Evolutionary conservation across 2,113 vertebrate species (phyloP).

Genomic region (Eublepharis macularius): DNA sequence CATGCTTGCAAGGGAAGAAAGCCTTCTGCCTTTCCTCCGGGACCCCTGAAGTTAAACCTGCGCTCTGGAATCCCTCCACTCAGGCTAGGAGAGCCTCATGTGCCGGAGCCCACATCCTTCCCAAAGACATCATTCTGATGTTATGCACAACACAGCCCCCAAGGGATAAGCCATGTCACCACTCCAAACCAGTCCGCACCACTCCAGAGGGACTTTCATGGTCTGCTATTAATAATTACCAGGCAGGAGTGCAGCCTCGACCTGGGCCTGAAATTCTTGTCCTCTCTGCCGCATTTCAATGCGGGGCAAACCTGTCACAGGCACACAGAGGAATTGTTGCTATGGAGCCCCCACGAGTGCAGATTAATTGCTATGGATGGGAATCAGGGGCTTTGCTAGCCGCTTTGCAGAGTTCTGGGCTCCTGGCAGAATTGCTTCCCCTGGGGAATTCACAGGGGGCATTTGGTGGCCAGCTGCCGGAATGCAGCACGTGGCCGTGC

Average conservation of each 20-base stretch:
- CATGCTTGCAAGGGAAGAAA: neutral
- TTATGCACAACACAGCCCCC: neutral
- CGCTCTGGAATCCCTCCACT: neutral
- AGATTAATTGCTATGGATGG: neutral
- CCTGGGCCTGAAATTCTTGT: neutral
- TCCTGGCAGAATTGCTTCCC: neutral
- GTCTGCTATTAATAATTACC: neutral
- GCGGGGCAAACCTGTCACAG: neutral
- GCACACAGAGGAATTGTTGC: neutral
- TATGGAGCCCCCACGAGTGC: neutral
- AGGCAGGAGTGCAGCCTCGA: neutral
- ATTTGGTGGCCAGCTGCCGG: too few relatives aligned
- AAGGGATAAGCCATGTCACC: neutral
- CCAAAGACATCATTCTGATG: neutral
- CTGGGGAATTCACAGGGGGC: neutral
- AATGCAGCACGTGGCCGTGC: too few relatives aligned
- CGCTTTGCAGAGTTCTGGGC: neutral
- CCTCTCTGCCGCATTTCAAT: neutral
- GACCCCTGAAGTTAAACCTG: neutral
- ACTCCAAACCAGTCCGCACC: neutral
- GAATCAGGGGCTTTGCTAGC: neutral
- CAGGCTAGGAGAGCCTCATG: neutral
- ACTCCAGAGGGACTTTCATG: neutral
- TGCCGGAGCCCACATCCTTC: neutral
- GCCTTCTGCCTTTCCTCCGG: neutral